Conservation (phyloP, 2,888 invertebrate genomes). For the Chesias legatella region DNA sequence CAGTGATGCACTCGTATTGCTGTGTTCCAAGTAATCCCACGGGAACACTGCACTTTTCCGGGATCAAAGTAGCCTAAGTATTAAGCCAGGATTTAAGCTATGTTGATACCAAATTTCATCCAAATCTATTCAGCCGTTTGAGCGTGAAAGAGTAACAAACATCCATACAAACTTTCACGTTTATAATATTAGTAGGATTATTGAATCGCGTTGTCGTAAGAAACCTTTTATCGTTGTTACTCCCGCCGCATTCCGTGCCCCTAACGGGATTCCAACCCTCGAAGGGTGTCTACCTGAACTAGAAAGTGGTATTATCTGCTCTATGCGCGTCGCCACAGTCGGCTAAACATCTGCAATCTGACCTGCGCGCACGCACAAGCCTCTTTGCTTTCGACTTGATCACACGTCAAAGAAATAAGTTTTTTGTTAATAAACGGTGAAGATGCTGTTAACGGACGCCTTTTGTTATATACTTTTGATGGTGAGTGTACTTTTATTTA, state of each 20-base stretch:
- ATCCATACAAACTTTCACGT: too few relatives aligned
- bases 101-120: too few relatives aligned
- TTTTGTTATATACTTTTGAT: conserved; percentile 51
- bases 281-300: conserved; percentile 14
- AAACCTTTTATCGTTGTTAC: too few relatives aligned
- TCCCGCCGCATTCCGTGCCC: conserved; percentile 4
- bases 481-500: conserved; percentile 47
- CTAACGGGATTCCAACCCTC: conserved; percentile 4
- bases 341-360: conserved; percentile 45
- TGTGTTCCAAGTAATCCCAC: too few relatives aligned
- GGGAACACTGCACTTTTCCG: too few relatives aligned
- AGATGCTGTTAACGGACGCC: conserved; percentile 50
- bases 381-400: conserved; percentile 48
- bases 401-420: conserved; percentile 35
- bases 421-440: conserved; percentile 27
- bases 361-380: conserved; percentile 42
- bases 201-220: too few relatives aligned
- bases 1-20: too few relatives aligned
- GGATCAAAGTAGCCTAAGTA: too few relatives aligned
- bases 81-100: too few relatives aligned
- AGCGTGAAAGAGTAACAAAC: too few relatives aligned
- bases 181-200: too few relatives aligned
- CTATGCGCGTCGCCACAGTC: conserved; percentile 46
- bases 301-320: conserved; percentile 43
- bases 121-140: too few relatives aligned